These are phyloP conservation scores for Drosophila atripex DNA, from an alignment of 2,888 invertebrate genomes.

Conservation along the genomic window DNA sequence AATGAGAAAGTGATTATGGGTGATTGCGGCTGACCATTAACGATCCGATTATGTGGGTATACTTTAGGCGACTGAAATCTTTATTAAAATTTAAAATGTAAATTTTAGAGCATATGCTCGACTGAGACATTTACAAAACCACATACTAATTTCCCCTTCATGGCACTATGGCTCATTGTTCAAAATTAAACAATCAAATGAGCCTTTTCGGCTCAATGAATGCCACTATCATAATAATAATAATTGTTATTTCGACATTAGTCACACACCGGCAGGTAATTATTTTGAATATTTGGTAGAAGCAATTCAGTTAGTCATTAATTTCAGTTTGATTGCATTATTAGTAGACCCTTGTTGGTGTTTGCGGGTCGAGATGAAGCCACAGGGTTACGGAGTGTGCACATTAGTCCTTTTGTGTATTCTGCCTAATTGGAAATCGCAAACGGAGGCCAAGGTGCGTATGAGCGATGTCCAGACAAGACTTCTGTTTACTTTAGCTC, in stretches of 20 bases:
- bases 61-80: background rate
- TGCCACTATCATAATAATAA: slow-evolving; percentile 10
- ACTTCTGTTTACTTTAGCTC: background rate
- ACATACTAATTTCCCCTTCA: background rate
- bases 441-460: slow-evolving; percentile 55
- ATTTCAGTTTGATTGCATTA: slow-evolving; percentile 14
- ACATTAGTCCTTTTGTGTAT: slow-evolving; percentile 10
- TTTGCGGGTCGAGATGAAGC: slow-evolving; percentile 10
- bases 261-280: slow-evolving; percentile 40
- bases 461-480: slow-evolving; percentile 21
- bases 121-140: background rate
- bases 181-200: slow-evolving; percentile 10
- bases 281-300: slow-evolving; percentile 1
- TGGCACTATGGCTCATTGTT: background rate
- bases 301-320: slow-evolving; percentile 3
- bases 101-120: background rate
- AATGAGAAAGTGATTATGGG: slow-evolving; percentile 36
- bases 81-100: background rate
- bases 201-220: slow-evolving; percentile 11
- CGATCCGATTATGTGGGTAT: slow-evolving; percentile 7
- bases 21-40: slow-evolving; percentile 2
- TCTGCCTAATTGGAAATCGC: slow-evolving; percentile 3
- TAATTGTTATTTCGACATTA: slow-evolving; percentile 47
- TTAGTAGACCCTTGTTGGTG: slow-evolving; percentile 4
- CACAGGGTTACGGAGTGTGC: background rate